phyloP scores from a whole-genome alignment of 1,140 invertebrate species.

The Thaumetopoea pityocampa region DNA sequence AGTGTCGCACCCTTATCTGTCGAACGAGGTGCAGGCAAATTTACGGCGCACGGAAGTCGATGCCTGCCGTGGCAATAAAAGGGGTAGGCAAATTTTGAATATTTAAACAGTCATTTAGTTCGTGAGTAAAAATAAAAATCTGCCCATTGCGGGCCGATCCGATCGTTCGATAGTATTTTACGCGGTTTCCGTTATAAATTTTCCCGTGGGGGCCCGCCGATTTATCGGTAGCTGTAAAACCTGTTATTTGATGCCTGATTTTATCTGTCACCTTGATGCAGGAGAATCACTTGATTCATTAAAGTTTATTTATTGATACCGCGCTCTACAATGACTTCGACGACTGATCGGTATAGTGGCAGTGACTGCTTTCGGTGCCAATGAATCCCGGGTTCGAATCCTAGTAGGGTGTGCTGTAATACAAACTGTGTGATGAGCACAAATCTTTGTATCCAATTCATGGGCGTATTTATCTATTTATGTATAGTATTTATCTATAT shows the following conservation, averaged over 20 bases:
- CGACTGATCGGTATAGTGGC: no score
- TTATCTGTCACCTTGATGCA: no score
- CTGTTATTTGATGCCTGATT: slow-evolving; percentile 13
- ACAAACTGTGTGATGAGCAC: no score
- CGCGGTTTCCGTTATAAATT: slow-evolving; percentile 31
- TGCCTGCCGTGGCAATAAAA: slow-evolving; percentile 33
- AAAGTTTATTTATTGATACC: no score
- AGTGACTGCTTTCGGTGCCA: no score
- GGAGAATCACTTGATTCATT: no score
- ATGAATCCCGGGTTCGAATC: no score
- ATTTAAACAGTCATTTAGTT: slow-evolving; percentile 36
- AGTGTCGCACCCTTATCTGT: slow-evolving; percentile 1
- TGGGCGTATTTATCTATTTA: no score
- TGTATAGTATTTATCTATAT: no score
- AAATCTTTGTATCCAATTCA: no score
- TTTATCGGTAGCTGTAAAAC: slow-evolving; percentile 24
- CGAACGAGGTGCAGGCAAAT: slow-evolving; percentile 10
- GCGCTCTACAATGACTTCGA: no score
- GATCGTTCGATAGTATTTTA: slow-evolving; percentile 31
- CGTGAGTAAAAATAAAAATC: slow-evolving; percentile 32
- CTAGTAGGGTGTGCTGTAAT: no score
- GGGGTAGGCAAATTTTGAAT: slow-evolving; percentile 38
- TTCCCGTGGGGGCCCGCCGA: slow-evolving; percentile 7
- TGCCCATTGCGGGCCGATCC: slow-evolving; percentile 28
- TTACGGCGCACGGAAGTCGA: slow-evolving; percentile 25